Percentiles rank a stretch among this genome's conserved stretches.
Evolutionary conservation across 2,888 invertebrate genomes (phyloP).

Genomic region (Auanema freiburgensis): DNA sequence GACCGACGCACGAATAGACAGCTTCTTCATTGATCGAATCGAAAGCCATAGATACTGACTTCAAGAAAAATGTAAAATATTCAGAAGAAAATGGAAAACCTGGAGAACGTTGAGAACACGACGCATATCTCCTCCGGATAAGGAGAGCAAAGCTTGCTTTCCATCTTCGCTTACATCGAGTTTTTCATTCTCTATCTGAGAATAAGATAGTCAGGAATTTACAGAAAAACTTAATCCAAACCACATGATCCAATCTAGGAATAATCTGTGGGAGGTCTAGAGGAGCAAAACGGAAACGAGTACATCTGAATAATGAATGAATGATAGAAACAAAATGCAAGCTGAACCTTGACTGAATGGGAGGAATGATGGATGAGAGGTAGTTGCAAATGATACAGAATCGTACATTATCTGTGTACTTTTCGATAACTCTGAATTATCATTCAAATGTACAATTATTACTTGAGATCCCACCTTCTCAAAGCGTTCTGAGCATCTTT

Average conservation of each 20-base stretch:
- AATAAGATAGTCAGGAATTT: constrained; percentile 83
- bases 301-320: constrained; percentile 28
- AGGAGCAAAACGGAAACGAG: constrained; percentile 61
- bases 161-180: constrained; percentile 77
- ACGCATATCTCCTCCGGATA: constrained; percentile 96
- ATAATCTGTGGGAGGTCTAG: constrained; percentile 78
- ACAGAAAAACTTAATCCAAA: constrained; percentile 8
- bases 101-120: constrained; percentile 93
- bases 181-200: constrained; percentile 71
- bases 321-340: constrained; percentile 2
- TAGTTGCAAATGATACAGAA: constrained; percentile 99
- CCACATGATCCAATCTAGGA: constrained; percentile 83
- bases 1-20: constrained; percentile 94
- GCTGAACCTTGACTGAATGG: constrained; percentile 84
- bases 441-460: not conserved
- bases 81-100: constrained; percentile 44
- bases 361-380: constrained; percentile 95
- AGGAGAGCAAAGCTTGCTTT: constrained; percentile 80
- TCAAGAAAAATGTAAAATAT: constrained; percentile 24
- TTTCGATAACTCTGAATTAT: constrained; percentile 82
- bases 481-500: constrained; percentile 98
- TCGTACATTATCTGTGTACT: constrained; percentile 95
- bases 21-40: constrained; percentile 84
- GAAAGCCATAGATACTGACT: constrained; percentile 89
- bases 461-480: constrained; percentile 74